Percentiles rank a stretch among this genome's conserved stretches.
Conservation (phyloP, 2,797 vertebrate species). For the Falco novaeseelandiae region DNA sequence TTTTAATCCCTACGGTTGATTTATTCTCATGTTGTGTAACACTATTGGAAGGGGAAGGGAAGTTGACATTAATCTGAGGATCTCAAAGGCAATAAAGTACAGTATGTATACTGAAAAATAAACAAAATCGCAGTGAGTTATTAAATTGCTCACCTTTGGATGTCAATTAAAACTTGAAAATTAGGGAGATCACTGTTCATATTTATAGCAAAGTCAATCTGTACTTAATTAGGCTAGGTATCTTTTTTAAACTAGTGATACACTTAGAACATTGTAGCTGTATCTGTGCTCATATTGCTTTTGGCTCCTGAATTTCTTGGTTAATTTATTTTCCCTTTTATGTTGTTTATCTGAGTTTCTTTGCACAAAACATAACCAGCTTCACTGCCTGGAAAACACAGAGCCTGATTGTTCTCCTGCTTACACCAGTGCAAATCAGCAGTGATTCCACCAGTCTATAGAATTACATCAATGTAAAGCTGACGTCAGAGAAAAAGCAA, state of each 20-base stretch:
- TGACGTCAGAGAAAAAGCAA: not conserved
- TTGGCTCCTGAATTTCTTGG: conserved; percentile 24
- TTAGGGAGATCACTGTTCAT: not conserved
- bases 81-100: not conserved
- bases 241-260: not conserved
- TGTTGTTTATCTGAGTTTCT: conserved; percentile 12
- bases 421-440: not conserved
- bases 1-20: not conserved
- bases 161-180: not conserved
- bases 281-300: not conserved
- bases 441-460: not conserved
- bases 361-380: not conserved
- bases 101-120: not conserved
- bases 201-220: not conserved
- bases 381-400: not conserved
- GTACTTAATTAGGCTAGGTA: not conserved
- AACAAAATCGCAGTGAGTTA: not conserved
- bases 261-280: not conserved
- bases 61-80: not conserved
- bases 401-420: not conserved
- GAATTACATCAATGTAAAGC: not conserved
- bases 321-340: conserved; percentile 34
- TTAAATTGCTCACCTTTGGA: not conserved
- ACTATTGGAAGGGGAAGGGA: not conserved
- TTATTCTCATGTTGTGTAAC: not conserved